These are phyloP conservation scores for Chrysina gloriosa DNA, from an alignment of 2,888 invertebrate genomes.

Conservation along the genomic window DNA sequence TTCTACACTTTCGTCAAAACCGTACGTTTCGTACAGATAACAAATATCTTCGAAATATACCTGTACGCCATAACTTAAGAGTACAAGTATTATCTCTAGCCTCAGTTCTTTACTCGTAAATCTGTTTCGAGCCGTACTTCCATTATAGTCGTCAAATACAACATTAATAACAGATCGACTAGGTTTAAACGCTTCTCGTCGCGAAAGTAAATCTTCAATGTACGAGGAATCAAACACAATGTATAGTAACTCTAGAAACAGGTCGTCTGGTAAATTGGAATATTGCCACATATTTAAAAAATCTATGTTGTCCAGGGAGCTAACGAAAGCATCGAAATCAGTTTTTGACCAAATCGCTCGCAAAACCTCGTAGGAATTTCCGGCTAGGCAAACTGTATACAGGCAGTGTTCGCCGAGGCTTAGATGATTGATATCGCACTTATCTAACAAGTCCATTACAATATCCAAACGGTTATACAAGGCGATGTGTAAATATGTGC, in stretches of 20 bases:
- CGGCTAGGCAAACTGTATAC: neutral
- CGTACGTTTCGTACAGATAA: conserved; percentile 28
- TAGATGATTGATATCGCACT: conserved; percentile 45
- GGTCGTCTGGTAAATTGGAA: neutral
- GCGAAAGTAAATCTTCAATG: neutral
- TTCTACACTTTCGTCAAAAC: conserved; percentile 40
- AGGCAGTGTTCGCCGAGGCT: neutral
- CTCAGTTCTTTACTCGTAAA: conserved; percentile 7
- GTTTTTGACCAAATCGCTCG: conserved; percentile 14
- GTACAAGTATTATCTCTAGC: conserved; percentile 36
- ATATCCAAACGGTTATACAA: conserved; percentile 48
- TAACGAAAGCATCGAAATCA: neutral
- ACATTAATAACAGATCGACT: neutral
- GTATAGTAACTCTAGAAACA: conserved; percentile 41
- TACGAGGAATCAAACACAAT: conserved; percentile 27
- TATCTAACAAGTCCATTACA: conserved; percentile 50
- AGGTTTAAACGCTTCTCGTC: neutral
- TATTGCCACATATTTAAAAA: neutral
- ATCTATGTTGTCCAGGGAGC: neutral
- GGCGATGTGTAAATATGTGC: conserved; percentile 50
- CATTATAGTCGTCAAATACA: too few species aligned
- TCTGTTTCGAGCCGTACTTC: neutral
- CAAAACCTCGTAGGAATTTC: neutral
- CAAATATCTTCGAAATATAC: conserved; percentile 30
- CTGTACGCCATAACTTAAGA: conserved; percentile 38